Evolutionary conservation across 2,888 invertebrate species (phyloP), one percentile per base, ranked within the genome.

Genomic region (Monochamus alternatus): DNA sequence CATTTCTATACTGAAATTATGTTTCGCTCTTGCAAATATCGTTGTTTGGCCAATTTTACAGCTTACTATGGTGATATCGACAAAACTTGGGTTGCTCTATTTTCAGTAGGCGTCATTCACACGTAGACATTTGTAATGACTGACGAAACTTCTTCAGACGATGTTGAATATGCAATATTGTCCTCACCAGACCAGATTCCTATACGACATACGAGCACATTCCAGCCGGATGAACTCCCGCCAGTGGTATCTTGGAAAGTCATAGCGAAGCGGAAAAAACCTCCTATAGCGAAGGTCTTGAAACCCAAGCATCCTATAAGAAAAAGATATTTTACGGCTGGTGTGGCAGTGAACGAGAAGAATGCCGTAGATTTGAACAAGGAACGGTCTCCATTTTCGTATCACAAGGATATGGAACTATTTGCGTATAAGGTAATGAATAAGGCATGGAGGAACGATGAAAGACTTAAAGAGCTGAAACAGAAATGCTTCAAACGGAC

Each of bases 391-490:
- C 90, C 90, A 1, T 91, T 89, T 78, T 75, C 81, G 43, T 87
- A 88, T 78, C 89, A 90, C 0, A 85, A 87, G 47, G 89, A 89
- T 71, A 81, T 88, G 14, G 89, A 89, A 73, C 87, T 88, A 76
- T 88, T 89, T 79, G 87, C 89, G 3, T 89, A 89, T 77, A 87
- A 87, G 76, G 88, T 89, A 31, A 87, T 89, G 83, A 86, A 86
- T 58, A 89, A 87, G 75, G 86, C 87, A 7, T 88, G 87, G 87
- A 85, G 87, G 69, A 86, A 86, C 2, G 85, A 85, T 12, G 76
- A 83, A 5, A 79, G 84, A 22, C 76, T 83, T 5, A 85, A 87
- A 63, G 88, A 88, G 78, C 78, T 86, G 70, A 82, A 84, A 58
- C 80, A 82, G 31, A 85, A 86, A 69, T 87, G 85, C 75, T 84